Percentiles rank a stretch among this genome's conserved stretches.
Conservation (phyloP, 2,888 invertebrate genomes). For the Muschampia plurimacula region DNA sequence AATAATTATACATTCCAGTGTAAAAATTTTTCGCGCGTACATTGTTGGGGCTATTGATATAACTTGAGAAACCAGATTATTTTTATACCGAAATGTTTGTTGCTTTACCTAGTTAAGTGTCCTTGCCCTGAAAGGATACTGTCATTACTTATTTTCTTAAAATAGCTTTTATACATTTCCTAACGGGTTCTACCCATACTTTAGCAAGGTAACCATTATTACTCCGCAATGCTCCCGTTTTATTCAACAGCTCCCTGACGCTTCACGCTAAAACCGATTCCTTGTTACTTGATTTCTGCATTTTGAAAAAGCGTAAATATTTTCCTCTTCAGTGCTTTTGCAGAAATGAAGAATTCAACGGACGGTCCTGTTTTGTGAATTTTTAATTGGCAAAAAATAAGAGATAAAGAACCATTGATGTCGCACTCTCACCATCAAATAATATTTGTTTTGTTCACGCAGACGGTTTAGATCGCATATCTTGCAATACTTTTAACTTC, state of each 20-base stretch:
- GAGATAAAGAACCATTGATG: conserved; percentile 33
- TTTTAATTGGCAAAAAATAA: conserved; percentile 63
- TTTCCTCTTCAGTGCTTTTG: conserved; percentile 80
- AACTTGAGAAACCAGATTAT: too few species aligned
- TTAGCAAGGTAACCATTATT: conserved; percentile 75
- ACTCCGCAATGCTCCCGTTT: conserved; percentile 68
- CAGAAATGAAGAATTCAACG: conserved; percentile 74
- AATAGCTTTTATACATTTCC: conserved; percentile 1
- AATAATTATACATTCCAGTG: too few species aligned
- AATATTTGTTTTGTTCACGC: conserved; percentile 45
- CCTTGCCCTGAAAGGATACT: not conserved
- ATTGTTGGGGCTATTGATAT: too few species aligned
- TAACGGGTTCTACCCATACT: conserved; percentile 55
- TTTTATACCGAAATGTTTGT: too few species aligned
- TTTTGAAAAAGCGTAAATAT: conserved; percentile 85
- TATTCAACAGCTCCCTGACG: conserved; percentile 76
- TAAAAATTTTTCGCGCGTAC: too few species aligned
- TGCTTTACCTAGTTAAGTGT: too few species aligned
- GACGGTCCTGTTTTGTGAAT: conserved; percentile 67
- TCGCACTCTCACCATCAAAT: conserved; percentile 35
- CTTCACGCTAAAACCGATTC: conserved; percentile 83
- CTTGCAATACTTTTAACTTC: conserved; percentile 51
- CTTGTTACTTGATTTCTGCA: conserved; percentile 85
- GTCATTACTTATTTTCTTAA: not conserved
- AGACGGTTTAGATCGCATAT: conserved; percentile 46